A percentile compares a stretch with the other conserved stretches of the same genome.
phyloP scores from a whole-genome alignment of 92 coral and sea anemone species.

The Diadumene lineata region DNA sequence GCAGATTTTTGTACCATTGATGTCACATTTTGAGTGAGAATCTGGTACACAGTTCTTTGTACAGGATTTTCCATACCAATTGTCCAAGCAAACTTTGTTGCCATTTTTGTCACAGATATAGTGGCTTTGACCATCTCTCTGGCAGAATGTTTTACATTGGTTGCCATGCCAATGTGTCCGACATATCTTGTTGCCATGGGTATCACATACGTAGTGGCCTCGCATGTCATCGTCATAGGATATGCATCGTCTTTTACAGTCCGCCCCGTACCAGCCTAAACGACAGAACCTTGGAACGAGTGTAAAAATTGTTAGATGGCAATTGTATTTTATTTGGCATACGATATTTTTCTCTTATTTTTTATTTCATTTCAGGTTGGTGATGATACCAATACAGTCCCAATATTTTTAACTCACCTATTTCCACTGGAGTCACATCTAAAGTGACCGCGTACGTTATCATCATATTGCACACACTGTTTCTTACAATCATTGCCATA shows the following conservation, averaged over 20 bases:
- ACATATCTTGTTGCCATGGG: constrained; percentile 44
- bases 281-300: constrained; percentile 30
- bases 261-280: constrained; percentile 51
- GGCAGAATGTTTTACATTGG: constrained; percentile 36
- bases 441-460: constrained; percentile 40
- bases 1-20: constrained; percentile 58
- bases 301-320: too few species aligned
- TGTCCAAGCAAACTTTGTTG: constrained; percentile 40
- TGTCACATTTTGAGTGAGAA: constrained; percentile 51
- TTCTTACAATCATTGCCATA: constrained; percentile 39
- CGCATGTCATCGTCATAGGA: constrained; percentile 29
- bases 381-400: too few species aligned
- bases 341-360: too few species aligned
- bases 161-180: constrained; percentile 53
- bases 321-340: too few species aligned
- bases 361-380: too few species aligned
- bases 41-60: constrained; percentile 49
- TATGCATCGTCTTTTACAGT: constrained; percentile 48
- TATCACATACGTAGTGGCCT: constrained; percentile 54
- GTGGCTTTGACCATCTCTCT: constrained; percentile 29
- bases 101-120: constrained; percentile 57
- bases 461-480: constrained; percentile 40
- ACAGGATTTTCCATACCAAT: constrained; percentile 72
- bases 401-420: background rate
- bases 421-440: constrained; percentile 49